These are phyloP conservation scores for Hermetia illucens DNA, from an alignment of 1,140 invertebrate genomes.

Conservation along the genomic window DNA sequence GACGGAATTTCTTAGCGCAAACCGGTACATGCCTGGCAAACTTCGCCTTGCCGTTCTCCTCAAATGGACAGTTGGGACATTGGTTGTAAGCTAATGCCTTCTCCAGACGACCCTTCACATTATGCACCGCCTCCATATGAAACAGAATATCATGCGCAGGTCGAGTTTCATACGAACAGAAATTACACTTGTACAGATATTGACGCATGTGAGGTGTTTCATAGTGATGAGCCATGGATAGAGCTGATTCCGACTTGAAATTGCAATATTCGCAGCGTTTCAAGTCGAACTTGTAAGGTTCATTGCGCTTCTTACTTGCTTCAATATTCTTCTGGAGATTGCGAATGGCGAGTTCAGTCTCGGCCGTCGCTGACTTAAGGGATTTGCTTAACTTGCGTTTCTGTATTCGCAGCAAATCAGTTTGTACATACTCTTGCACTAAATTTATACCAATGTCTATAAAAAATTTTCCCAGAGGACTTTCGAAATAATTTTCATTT, in stretches of 20 bases:
- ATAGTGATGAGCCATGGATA: conserved; percentile 79
- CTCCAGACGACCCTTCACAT: conserved; percentile 65
- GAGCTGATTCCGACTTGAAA: conserved; percentile 80
- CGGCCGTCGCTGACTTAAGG: conserved; percentile 43
- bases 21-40: conserved; percentile 74
- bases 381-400: conserved; percentile 59
- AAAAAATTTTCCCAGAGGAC: conserved; percentile 80
- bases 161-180: conserved; percentile 67
- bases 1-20: conserved; percentile 81
- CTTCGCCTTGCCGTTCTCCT: conserved; percentile 90
- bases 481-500: conserved; percentile 55
- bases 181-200: conserved; percentile 74
- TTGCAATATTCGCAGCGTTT: conserved; percentile 83
- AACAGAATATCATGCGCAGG: conserved; percentile 77
- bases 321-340: conserved; percentile 70
- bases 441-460: conserved; percentile 82
- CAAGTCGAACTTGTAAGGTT: conserved; percentile 61
- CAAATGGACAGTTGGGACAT: conserved; percentile 87
- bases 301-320: conserved; percentile 78
- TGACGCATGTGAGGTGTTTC: conserved; percentile 86
- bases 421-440: conserved; percentile 86
- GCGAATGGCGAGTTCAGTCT: conserved; percentile 61
- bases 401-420: conserved; percentile 74
- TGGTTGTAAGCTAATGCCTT: conserved; percentile 77
- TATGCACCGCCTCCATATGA: conserved; percentile 85